phyloP scores from a whole-genome alignment of 2,113 vertebrate species.

The Daphoenositta chrysoptera region DNA sequence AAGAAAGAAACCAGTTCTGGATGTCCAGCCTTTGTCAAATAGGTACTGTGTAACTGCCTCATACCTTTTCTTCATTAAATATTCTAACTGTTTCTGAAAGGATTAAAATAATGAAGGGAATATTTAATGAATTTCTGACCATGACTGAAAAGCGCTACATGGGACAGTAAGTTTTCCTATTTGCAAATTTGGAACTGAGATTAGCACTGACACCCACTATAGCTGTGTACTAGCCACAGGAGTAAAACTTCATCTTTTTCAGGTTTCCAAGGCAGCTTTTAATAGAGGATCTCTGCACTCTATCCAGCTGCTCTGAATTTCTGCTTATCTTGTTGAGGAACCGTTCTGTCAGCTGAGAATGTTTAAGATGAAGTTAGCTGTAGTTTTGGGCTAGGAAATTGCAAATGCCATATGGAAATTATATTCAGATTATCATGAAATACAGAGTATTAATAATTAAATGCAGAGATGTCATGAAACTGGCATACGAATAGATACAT shows the following conservation, averaged over 20 bases:
- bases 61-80: background rate
- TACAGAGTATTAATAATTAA: slow-evolving; percentile 24
- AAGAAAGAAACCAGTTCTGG: background rate
- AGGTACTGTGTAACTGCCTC: background rate
- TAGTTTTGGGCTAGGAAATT: background rate
- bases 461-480: background rate
- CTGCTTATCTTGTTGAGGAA: background rate
- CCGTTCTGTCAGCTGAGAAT: background rate
- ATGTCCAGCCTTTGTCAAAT: background rate
- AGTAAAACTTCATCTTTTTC: slow-evolving; percentile 30
- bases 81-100: background rate
- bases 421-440: background rate
- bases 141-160: background rate
- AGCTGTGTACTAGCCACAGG: background rate
- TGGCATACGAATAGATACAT: background rate
- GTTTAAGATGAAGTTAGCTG: background rate
- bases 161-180: background rate
- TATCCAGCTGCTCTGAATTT: slow-evolving; percentile 45
- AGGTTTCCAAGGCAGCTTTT: slow-evolving; percentile 10
- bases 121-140: slow-evolving; percentile 20
- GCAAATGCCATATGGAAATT: background rate
- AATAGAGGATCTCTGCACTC: background rate
- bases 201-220: background rate
- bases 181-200: background rate
- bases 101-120: background rate